Base-by-base conservation (phyloP, 2,888 invertebrate genomes). In the Diaperis boleti region DNA sequence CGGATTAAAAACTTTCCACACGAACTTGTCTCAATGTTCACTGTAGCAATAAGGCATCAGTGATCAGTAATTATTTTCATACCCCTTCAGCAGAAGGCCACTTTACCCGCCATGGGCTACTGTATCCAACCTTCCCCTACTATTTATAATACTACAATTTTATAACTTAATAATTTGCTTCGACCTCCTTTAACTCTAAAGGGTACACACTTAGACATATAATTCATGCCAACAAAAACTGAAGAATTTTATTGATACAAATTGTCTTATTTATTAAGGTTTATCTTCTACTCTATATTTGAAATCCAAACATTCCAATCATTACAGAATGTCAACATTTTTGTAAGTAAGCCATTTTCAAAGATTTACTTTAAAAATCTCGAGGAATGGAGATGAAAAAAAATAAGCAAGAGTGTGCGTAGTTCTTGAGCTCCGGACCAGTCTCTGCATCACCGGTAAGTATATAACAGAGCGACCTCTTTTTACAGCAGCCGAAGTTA, bases 401-500 rank as follows among this genome's bases (percentile, higher is more conserved):
- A 39, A 39, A 8, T 39, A 14, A 15, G 39, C 39, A 33, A 33
- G 15, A 13, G n/a, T 11, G 15, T 39, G n/a, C n/a, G 39, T 39
- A 8, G 69, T 67, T 71, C 74, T 74, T 73, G 15, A 20, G 49
- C 59, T 35, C 26, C 52, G 29, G 35, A 10, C 50, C 37, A 37
- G 50, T 37, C 31, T 13, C 10, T 13, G 29, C 52, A 47, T 37
- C 50, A 55, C 49, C 52, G 57, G 56, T n/a, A n/a, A n/a, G n/a
- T 49, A 61, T 50, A 45, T 62, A 56, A 59, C 49, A 52, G 39
- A 31, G 37, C 50, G 59, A 60, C 52, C 39, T 56, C 56, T 60
- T 60, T 61, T 62, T 76, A 75, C 70, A 71, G 69, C 72, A 67
- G 66, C 64, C 70, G 71, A 74, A 75, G 75, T 74, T 78, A 78